Evolutionary conservation across 2,888 invertebrate genomes (phyloP), one percentile per base, ranked within the genome.

Genomic region (Ischnus inquisitorius): DNA sequence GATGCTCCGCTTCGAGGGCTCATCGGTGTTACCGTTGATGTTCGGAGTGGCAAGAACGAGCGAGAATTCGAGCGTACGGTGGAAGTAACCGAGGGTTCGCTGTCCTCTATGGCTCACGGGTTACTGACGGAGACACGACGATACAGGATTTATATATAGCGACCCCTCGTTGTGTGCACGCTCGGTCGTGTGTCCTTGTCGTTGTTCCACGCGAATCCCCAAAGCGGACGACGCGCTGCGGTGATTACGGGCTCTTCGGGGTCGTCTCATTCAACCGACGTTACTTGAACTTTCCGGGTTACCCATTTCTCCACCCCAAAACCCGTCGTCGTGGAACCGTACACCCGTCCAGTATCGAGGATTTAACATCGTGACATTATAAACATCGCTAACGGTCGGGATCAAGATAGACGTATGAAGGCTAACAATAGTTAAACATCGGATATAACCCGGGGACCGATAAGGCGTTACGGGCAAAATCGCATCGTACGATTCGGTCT

Each of bases 181-280:
- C 57, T 64, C 65, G 48, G n/a, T 76, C 71, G 71, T 51, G 78
- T 22, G 54, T 54, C 54, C 54, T 77, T 25, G 62, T 65, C 72
- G 60, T 60, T 48, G 74, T 74, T 72, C 57, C 57, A 39, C 60
- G 75, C 60, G 54, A 79, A 79, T 54, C 69, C 69, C 71, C 39
- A 43, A 75, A 83, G 78, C 67, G 79, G 22, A 83, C 48, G 69
- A 75, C 69, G 46, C 74, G 84, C 84, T 69, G 74, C 78, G 84
- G 81, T 84, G 84, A 81, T 84, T 81, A 84, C 81, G 84, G 48
- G 72, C 83, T 76, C 71, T 60, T 67, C 65, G 39, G 65, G 71
- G 43, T 72, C 72, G 69, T 57, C 83, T 68, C 72, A 54, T 80
- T 62, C 72, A 74, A 34, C 54, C 69, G 60, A 65, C 72, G 68